phyloP scores from a whole-genome alignment of 2,113 vertebrate genomes.

The Cyphomyrus plagiostoma region DNA sequence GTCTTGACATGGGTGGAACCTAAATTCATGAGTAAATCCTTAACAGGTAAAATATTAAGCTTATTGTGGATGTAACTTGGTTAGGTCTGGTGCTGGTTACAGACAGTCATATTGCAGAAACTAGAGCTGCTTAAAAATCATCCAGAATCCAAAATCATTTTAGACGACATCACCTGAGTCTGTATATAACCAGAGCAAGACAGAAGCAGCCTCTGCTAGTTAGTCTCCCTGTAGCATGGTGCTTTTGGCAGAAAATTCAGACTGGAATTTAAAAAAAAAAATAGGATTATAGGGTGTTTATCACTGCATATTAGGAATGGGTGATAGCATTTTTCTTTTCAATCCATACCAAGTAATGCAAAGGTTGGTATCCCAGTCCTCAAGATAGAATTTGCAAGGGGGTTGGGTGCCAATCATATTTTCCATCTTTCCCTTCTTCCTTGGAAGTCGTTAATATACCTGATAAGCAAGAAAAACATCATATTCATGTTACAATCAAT shows the following conservation, averaged over 20 bases:
- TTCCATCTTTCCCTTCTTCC: too few relatives aligned
- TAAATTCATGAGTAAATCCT: background rate
- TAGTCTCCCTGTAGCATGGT: too few relatives aligned
- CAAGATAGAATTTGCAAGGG: too few relatives aligned
- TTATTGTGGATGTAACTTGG: background rate
- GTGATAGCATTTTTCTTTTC: too few relatives aligned
- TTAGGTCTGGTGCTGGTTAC: background rate
- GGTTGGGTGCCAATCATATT: too few relatives aligned
- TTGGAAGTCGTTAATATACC: background rate
- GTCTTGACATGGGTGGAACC: background rate
- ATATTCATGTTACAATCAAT: background rate
- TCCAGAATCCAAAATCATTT: too few relatives aligned
- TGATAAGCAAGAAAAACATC: too few relatives aligned
- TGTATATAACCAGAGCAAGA: too few relatives aligned
- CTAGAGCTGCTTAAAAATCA: background rate
- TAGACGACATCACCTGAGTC: too few relatives aligned
- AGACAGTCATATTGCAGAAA: background rate
- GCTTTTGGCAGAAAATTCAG: too few relatives aligned
- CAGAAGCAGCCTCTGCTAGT: too few relatives aligned
- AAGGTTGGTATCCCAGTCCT: background rate
- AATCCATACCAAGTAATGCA: background rate
- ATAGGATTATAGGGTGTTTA: background rate
- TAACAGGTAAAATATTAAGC: background rate
- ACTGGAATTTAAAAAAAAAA: background rate
- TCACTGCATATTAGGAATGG: background rate